Evolutionary conservation across 2,888 invertebrate species (phyloP), one percentile per base, ranked within the genome.

Genomic region (Torymus aiolomorphi): DNA sequence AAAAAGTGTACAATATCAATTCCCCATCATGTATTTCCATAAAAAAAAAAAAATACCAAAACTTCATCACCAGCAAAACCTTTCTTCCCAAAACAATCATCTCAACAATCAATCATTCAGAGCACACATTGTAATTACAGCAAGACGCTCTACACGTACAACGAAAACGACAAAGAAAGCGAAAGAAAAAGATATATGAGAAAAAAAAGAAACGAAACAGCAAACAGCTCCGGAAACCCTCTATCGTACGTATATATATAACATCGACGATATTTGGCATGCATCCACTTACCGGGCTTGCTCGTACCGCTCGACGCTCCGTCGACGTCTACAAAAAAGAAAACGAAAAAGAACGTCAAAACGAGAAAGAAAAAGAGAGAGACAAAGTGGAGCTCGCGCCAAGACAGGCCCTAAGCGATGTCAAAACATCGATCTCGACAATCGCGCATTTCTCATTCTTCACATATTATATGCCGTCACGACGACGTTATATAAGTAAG

Each of bases 371-470:
- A 16, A 18, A 66, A 66, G 65, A 51, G 49, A 16, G 14, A 42
- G 54, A 65, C 16, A 56, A 73, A 63, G 54, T 73, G 63, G 24
- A 65, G 57, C 57, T 57, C 54, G 54, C 24, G 76, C 67, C 66
- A 75, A 57, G 67, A 69, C 31, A 67, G 76, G 69, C 73, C 66
- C 20, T 51, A 70, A 74, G 69, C 62, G 63, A 71, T 71, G 75
- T 75, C 79, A 75, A 75, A 79, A 79, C 79, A 75, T 79, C 65
- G 65, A 61, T 42, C 65, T 57, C 52, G 24, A 71, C 76, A 75
- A 79, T 70, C 56, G 71, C 63, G 54, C 61, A 3, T 24, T 24
- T 67, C 18, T 42, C 59, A 14, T 49, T 5, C 18, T 2, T 18
- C 31, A 51, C 16, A 14, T 31, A 76, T 76, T 76, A 65, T 75